These are phyloP conservation scores for Lindbergichthys nudifrons DNA, from an alignment of 2,797 vertebrate species.

Conservation along the genomic window DNA sequence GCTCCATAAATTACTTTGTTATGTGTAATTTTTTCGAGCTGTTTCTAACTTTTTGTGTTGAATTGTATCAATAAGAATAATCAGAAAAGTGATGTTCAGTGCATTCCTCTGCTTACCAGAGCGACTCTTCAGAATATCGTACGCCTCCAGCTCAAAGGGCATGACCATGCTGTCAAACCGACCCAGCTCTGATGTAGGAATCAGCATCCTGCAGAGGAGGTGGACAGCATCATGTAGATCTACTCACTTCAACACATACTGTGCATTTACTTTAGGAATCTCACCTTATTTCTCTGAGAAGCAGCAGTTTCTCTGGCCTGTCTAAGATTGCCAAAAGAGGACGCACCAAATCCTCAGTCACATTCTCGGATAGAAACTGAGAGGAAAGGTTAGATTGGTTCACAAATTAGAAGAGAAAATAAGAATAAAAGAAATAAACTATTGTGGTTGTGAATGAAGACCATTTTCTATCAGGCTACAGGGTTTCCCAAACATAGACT, in stretches of 20 bases:
- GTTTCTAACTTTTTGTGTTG: neutral
- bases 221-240: constrained; percentile 8
- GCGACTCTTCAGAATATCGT: constrained; percentile 91
- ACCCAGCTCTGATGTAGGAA: constrained; percentile 88
- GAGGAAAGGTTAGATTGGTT: constrained; percentile 19
- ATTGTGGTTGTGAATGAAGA: neutral
- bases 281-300: constrained; percentile 94
- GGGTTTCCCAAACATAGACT: too few relatives aligned
- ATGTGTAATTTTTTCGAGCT: neutral
- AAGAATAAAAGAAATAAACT: neutral
- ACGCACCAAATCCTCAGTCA: constrained; percentile 92
- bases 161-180: constrained; percentile 96
- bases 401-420: neutral
- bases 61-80: neutral
- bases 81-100: neutral
- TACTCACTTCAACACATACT: neutral
- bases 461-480: neutral
- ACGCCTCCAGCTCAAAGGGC: constrained; percentile 94
- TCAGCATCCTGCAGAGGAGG: constrained; percentile 80
- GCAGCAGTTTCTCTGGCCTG: constrained; percentile 92
- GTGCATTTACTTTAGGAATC: neutral
- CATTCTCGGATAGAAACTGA: constrained; percentile 89
- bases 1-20: neutral
- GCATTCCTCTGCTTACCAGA: constrained; percentile 82
- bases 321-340: constrained; percentile 95